These are phyloP conservation scores for Epinephelus lanceolatus DNA, from an alignment of 2,113 vertebrate genomes.

Conservation along the genomic window DNA sequence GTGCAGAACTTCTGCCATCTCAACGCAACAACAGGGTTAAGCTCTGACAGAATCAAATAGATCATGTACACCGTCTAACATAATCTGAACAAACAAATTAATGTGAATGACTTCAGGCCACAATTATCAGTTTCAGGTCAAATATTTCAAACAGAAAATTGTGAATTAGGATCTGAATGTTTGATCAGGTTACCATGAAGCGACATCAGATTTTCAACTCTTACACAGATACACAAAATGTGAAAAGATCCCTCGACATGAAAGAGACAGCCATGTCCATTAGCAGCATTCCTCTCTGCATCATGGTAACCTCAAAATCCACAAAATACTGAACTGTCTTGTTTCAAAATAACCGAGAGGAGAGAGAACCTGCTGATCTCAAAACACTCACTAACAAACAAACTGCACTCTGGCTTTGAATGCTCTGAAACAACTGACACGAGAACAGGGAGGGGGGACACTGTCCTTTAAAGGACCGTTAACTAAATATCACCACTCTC, in stretches of 20 bases:
- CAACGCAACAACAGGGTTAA: not conserved
- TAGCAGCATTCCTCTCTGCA: constrained; percentile 29
- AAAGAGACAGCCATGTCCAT: constrained; percentile 20
- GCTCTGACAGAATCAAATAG: constrained; percentile 32
- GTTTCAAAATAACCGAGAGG: constrained; percentile 25
- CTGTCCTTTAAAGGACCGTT: constrained; percentile 12
- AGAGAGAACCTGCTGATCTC: constrained; percentile 17
- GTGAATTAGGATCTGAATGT: not conserved
- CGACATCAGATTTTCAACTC: constrained; percentile 28
- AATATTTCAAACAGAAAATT: constrained; percentile 26
- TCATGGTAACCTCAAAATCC: constrained; percentile 16
- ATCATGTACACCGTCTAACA: constrained; percentile 11
- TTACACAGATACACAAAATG: constrained; percentile 22
- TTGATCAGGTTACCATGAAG: constrained; percentile 34
- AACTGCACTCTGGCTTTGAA: constrained; percentile 26
- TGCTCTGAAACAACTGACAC: constrained; percentile 13
- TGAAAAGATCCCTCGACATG: constrained; percentile 17
- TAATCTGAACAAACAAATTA: constrained; percentile 26
- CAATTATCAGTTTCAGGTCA: not conserved
- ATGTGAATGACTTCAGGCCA: constrained; percentile 14
- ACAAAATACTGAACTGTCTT: constrained; percentile 29
- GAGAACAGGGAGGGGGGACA: constrained; percentile 9
- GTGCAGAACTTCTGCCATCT: constrained; percentile 44
- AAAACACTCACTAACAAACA: constrained; percentile 11
- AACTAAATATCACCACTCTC: constrained; percentile 20